Evolutionary conservation across 1,140 invertebrate genomes (phyloP).

Genomic region (Habropoda laboriosa): DNA sequence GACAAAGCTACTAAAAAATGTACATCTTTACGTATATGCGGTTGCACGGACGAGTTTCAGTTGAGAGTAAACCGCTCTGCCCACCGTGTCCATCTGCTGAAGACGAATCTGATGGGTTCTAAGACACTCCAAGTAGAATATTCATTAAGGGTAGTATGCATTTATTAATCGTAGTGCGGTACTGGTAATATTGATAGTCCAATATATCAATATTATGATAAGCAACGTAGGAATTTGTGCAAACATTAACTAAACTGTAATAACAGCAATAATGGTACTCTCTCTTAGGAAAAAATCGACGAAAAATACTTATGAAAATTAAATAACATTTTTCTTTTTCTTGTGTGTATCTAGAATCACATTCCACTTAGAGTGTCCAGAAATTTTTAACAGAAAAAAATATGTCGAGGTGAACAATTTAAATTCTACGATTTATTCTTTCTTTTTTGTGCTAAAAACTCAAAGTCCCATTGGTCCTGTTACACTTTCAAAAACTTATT

Average conservation of each 20-base stretch:
- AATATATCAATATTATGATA: background rate
- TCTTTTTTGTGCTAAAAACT: too few species aligned
- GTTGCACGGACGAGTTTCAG: slow-evolving; percentile 53
- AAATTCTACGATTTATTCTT: background rate
- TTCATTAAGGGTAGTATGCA: background rate
- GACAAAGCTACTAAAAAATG: slow-evolving; percentile 62
- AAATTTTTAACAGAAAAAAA: background rate
- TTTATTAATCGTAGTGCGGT: background rate
- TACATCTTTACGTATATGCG: slow-evolving; percentile 68
- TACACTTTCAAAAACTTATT: too few species aligned
- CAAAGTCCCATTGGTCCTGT: background rate
- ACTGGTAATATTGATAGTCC: background rate
- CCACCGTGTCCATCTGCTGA: slow-evolving; percentile 14
- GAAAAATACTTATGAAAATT: too few species aligned
- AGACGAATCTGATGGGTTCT: background rate
- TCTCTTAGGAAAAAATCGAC: too few species aligned
- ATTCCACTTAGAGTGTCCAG: background rate
- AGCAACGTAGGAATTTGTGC: too few species aligned
- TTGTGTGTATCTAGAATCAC: too few species aligned
- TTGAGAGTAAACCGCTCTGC: slow-evolving; percentile 2
- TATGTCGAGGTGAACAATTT: background rate
- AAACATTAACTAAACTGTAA: too few species aligned
- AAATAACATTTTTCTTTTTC: too few species aligned
- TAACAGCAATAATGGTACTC: too few species aligned
- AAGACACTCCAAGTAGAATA: background rate